phyloP scores from a whole-genome alignment of 2,113 vertebrate genomes.

The Edolisoma coerulescens region DNA sequence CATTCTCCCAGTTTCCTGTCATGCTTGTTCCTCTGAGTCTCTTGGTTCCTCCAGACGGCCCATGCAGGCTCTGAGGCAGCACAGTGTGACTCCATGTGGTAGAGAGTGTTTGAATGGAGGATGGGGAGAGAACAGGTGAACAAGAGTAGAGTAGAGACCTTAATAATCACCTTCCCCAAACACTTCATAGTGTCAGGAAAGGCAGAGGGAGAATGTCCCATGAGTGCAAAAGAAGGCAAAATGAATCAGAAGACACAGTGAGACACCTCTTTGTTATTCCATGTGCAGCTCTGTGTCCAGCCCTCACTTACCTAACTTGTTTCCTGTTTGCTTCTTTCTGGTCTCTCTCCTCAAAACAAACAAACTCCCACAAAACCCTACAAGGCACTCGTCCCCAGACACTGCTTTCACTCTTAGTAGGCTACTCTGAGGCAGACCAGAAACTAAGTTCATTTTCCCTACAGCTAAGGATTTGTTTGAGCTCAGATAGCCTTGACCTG shows the following conservation, averaged over 20 bases:
- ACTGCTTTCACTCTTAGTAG: not conserved
- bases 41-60: not conserved
- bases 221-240: not conserved
- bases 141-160: not conserved
- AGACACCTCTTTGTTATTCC: not conserved
- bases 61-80: not conserved
- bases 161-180: not conserved
- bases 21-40: not conserved
- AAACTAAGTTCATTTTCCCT: not conserved
- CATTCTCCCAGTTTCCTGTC: not conserved
- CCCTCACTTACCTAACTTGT: not conserved
- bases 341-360: not conserved
- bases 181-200: not conserved
- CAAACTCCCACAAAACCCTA: not conserved
- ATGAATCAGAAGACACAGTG: not conserved
- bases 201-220: not conserved
- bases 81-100: not conserved
- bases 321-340: not conserved
- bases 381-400: not conserved
- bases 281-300: not conserved
- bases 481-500: not conserved
- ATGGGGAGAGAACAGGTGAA: not conserved
- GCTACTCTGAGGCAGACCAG: not conserved
- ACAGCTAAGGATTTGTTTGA: not conserved
- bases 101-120: not conserved